Evolutionary conservation across 2,797 vertebrate species (phyloP).

Genomic region (Mormyrops attenuatus): DNA sequence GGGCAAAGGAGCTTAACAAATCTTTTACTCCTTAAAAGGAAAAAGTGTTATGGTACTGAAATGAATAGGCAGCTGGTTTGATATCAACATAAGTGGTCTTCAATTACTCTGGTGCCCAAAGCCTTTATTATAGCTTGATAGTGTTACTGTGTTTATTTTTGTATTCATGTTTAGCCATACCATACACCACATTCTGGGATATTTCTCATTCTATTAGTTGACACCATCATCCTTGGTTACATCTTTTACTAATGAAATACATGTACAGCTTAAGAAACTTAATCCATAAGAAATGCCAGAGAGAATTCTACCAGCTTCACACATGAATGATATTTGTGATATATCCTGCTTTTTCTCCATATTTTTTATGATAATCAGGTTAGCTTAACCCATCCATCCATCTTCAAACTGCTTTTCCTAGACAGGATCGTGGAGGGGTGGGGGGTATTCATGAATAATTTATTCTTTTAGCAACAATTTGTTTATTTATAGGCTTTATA

Average conservation of each 20-base stretch:
- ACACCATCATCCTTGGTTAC: neutral
- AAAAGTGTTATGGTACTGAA: neutral
- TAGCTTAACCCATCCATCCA: neutral
- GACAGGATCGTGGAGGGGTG: neutral
- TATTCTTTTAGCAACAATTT: neutral
- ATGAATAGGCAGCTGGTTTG: neutral
- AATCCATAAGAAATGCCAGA: neutral
- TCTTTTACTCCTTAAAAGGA: neutral
- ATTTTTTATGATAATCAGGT: neutral
- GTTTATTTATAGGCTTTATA: neutral
- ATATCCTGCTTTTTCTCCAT: neutral
- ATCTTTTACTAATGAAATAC: neutral
- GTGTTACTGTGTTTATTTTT: neutral
- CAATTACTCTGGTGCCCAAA: neutral
- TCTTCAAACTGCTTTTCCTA: neutral
- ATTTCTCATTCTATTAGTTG: neutral
- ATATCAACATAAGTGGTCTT: neutral
- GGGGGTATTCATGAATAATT: neutral
- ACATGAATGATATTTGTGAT: neutral
- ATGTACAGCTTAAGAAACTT: neutral
- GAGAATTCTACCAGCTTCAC: neutral
- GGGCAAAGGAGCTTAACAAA: neutral
- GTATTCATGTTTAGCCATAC: neutral
- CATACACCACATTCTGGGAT: neutral
- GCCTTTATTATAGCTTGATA: neutral